A percentile compares a stretch with the other conserved stretches of the same genome.
These are phyloP conservation scores for Holotrichia oblita DNA, from an alignment of 1,140 invertebrate genomes.

Conservation along the genomic window DNA sequence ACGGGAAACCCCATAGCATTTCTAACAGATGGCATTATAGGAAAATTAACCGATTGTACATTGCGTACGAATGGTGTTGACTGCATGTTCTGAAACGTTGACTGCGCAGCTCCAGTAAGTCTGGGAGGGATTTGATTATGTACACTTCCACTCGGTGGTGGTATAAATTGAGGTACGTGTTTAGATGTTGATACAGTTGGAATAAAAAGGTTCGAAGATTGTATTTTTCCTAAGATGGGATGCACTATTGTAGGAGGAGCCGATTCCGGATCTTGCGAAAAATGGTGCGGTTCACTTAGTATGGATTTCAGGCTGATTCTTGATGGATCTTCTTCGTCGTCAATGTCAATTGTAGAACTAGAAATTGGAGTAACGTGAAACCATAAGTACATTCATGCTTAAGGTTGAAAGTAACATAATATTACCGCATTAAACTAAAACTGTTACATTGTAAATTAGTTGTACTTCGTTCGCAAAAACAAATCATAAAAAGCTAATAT, in stretches of 20 bases:
- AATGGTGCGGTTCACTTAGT: neutral
- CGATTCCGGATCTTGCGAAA: neutral
- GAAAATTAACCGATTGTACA: neutral
- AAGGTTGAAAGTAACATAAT: too few species aligned
- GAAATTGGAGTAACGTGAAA: neutral
- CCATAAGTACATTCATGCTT: too few species aligned
- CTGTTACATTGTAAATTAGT: too few species aligned
- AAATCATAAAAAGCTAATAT: too few species aligned
- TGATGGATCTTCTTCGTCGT: neutral
- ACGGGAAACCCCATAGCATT: neutral
- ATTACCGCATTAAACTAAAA: too few species aligned
- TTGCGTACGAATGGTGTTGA: neutral
- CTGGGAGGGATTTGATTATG: neutral
- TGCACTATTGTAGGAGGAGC: neutral
- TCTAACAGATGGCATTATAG: neutral
- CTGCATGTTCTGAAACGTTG: neutral
- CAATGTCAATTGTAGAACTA: neutral
- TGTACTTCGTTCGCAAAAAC: too few species aligned
- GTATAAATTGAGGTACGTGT: neutral
- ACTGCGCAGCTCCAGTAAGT: neutral
- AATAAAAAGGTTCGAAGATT: neutral
- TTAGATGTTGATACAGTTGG: neutral
- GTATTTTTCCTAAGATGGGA: constrained; percentile 16
- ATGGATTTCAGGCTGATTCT: neutral
- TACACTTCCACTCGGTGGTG: neutral